Evolutionary conservation across 2,888 invertebrate species (phyloP), one percentile per base, ranked within the genome.

Genomic region (Limenitis arthemis): DNA sequence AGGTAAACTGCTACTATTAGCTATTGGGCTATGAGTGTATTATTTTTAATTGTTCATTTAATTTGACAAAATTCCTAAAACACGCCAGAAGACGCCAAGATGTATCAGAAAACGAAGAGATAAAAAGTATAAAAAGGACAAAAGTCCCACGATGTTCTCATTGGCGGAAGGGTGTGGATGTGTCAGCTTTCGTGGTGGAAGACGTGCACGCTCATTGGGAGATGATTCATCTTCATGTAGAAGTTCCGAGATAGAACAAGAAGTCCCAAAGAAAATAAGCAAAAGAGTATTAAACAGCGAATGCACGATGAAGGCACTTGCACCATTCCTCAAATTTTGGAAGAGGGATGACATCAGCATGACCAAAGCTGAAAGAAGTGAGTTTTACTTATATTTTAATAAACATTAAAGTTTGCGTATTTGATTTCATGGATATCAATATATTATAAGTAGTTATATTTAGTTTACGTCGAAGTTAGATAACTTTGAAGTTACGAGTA

Each of bases 281-380:
- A 77, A 73, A 53, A 70, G 76, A 56, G 66, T 83, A 39, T 69
- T 82, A 34, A 77, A 79, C 61, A 76, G 80, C 54, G 85, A 87
- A 63, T 84, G 82, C 60, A 85, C 87, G 11, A 80, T 89, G 65
- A 86, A 87, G 56, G 83, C 88, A 34, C 69, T 90, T 64, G 88
- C 90, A 64, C 90, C 90, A 1, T 88, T 92, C 67, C 86, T 91
- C 61, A 89, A 88, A 64, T 90, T 91, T 67, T 91, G 91, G 88
- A 88, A 90, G 55, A 88, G 90, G 60, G 89, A 90, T 61, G 90
- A 91, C 61, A 89, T 91, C 75, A 91, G 91, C 79, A 93, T 93
- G 91, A 91, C 92, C 28, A 92, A 91, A 74, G 90, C 92, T 52
- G 93, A 93, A 79, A 88, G 92, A 86, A 92, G 93, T 93, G 77